A percentile compares a stretch with the other conserved stretches of the same genome.
phyloP scores from a whole-genome alignment of 2,888 invertebrate genomes.

The Acleris sparsana region DNA sequence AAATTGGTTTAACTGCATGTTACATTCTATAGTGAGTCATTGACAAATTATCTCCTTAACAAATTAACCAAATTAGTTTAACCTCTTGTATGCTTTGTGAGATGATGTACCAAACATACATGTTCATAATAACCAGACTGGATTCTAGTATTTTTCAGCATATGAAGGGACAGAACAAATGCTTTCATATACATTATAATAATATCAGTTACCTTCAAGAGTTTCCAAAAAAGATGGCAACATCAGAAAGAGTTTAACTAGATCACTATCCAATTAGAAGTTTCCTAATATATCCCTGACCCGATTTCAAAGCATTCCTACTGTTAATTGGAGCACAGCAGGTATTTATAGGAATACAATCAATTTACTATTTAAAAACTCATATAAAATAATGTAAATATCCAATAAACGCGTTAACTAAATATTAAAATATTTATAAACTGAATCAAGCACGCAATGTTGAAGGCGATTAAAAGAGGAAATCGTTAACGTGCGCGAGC shows the following conservation, averaged over 20 bases:
- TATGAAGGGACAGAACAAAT: too few species aligned
- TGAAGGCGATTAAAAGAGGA: not conserved
- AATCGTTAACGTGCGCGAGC: conserved; percentile 5
- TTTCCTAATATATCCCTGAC: conserved; percentile 34
- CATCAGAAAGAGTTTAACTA: conserved; percentile 8
- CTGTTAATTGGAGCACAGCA: conserved; percentile 29
- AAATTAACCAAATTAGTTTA: too few species aligned
- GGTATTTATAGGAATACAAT: conserved; percentile 19
- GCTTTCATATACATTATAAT: not conserved
- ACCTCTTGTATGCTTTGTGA: too few species aligned
- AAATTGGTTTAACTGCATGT: too few species aligned
- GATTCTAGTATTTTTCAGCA: too few species aligned
- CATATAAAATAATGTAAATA: not conserved
- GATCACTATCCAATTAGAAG: conserved; percentile 23
- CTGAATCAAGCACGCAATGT: not conserved
- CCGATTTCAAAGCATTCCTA: conserved; percentile 31
- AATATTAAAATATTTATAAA: not conserved
- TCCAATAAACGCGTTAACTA: not conserved
- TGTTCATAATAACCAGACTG: too few species aligned
- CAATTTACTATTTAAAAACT: not conserved
- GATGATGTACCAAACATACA: too few species aligned
- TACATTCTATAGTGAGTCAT: too few species aligned
- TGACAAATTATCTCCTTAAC: too few species aligned
- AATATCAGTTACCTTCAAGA: not conserved
- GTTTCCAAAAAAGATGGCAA: not conserved